Evolutionary conservation across 2,113 vertebrate species (phyloP), one percentile per base, ranked within the genome.

Genomic region (Grallaria varia): DNA sequence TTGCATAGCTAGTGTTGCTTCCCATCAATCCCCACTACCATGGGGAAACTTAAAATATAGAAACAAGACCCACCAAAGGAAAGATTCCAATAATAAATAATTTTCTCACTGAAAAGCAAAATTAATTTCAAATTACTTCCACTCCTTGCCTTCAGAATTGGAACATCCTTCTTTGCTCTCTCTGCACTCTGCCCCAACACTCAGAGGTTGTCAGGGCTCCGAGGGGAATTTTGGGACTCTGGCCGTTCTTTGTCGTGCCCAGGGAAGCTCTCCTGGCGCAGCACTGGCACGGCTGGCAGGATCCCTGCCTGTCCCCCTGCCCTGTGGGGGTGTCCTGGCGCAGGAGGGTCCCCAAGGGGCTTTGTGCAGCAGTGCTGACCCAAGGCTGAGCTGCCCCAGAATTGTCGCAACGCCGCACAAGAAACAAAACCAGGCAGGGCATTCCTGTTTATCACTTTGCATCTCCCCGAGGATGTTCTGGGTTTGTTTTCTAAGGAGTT

Each of bases 201-300:
- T 28, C 17, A 10, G 16, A 37, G 31, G 37, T 42, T 81, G 77
- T 42, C 76, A 69, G 30, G 39, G 67, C 50, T 74, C 50, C 3
- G 0, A 45, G 40, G 73, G 63, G 33, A 52, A n/a, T 9, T 9
- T 55, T 22, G 87, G 47, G 52, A 30, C 55, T 31, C 68, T 30
- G 53, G 85, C 6, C 20, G 22, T 27, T 15, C 58, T 35, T 14
- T 55, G 44, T 25, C 0, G 5, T 0, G 27, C 12, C 2, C 2
- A 10, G 64, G 55, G 35, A 49, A 64, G 50, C 14, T 0, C 0
- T 24, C 40, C 1, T 1, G 1, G 39, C 12, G 58, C 52, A 59
- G 31, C 18, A 78, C 0, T 2, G 40, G 31, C 60, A 18, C 0
- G n/a, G 45, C 1, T 68, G 58, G 30, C 28, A 1, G 6, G 50